These are phyloP conservation scores for Vanessa cardui DNA, from an alignment of 2,888 invertebrate genomes.

Conservation along the genomic window DNA sequence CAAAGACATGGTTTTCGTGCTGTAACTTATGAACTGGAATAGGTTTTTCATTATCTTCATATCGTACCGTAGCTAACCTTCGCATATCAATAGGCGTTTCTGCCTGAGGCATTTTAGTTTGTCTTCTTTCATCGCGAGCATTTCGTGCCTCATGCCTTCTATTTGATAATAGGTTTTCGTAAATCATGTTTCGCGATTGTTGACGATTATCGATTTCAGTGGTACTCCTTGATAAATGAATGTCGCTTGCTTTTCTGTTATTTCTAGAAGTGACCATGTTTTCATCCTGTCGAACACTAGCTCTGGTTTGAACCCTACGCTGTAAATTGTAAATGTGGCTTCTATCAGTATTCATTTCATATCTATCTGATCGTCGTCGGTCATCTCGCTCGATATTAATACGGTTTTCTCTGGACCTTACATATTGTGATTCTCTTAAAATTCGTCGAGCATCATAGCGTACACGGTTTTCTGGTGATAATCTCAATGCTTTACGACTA, in stretches of 20 bases:
- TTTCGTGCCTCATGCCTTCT: background rate
- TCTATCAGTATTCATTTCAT: background rate
- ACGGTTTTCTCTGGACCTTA: too few species aligned
- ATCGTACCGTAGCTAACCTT: background rate
- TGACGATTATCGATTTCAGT: background rate
- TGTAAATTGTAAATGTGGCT: background rate
- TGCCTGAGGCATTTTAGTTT: background rate
- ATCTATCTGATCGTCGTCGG: background rate
- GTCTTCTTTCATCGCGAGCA: background rate
- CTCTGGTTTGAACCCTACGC: background rate
- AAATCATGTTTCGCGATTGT: background rate
- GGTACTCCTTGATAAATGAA: background rate
- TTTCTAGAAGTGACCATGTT: background rate
- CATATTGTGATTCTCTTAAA: background rate
- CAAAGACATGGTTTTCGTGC: slow-evolving; percentile 2
- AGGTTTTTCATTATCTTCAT: background rate
- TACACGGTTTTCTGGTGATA: background rate
- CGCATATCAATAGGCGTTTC: background rate
- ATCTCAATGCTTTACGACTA: background rate
- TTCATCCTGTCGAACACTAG: background rate
- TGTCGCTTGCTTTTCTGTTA: background rate
- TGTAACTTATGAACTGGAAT: slow-evolving; percentile 4
- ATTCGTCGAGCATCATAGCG: background rate
- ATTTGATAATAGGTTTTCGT: background rate
- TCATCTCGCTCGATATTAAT: too few species aligned